Evolutionary conservation across 2,888 invertebrate species (phyloP).

Genomic region (Caenorhabditis parvicauda): DNA sequence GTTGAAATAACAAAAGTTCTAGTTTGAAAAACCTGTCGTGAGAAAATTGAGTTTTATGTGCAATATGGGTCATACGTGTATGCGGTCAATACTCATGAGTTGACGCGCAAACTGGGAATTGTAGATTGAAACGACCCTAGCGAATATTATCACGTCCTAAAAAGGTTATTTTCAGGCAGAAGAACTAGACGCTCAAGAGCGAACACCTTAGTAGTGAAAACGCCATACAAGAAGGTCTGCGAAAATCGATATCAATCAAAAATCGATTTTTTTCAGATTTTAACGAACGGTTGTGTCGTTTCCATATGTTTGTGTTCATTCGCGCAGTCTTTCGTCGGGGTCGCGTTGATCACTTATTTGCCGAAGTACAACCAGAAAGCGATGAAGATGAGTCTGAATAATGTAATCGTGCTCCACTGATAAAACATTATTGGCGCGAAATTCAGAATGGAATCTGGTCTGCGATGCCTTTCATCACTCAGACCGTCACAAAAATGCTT

Average conservation of each 20-base stretch:
- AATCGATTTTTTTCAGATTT: constrained; percentile 31
- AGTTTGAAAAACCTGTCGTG: too few species aligned
- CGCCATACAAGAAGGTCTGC: constrained; percentile 46
- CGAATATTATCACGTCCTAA: too few species aligned
- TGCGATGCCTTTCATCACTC: constrained; percentile 50
- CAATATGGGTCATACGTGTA: too few species aligned
- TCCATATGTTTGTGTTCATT: constrained; percentile 55
- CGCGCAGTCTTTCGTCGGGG: constrained; percentile 55
- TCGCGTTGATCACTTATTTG: constrained; percentile 51
- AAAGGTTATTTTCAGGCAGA: constrained; percentile 5
- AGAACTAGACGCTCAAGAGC: constrained; percentile 22
- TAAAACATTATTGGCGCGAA: not conserved
- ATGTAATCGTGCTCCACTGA: constrained; percentile 15
- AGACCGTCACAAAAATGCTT: constrained; percentile 52
- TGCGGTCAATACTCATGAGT: too few species aligned
- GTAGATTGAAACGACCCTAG: too few species aligned
- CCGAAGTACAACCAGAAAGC: constrained; percentile 54
- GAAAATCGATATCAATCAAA: not conserved
- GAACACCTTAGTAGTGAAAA: constrained; percentile 29
- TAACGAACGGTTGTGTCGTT: constrained; percentile 47
- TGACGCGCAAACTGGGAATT: too few species aligned
- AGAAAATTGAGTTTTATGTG: too few species aligned
- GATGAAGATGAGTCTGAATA: constrained; percentile 41
- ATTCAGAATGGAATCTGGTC: constrained; percentile 56
- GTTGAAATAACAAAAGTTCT: not conserved